A percentile compares a stretch with the other conserved stretches of the same genome.
Conservation (phyloP, 2,888 invertebrate genomes). For the Acheta domesticus region DNA sequence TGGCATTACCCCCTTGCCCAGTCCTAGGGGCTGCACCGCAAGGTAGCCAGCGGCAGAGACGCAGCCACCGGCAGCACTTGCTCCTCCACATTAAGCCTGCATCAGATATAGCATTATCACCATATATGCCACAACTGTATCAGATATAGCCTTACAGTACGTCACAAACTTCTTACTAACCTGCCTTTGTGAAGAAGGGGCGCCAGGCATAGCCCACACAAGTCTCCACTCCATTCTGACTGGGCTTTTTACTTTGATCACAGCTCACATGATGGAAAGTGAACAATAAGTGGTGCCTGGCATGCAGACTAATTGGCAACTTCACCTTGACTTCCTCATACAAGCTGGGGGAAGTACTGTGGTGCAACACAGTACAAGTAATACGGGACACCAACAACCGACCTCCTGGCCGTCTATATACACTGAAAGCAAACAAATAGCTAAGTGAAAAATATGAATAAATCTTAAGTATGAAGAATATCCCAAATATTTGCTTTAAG, state of each 20-base stretch:
- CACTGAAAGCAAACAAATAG: slow-evolving; percentile 53
- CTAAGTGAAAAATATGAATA: too few species aligned
- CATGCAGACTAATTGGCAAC: slow-evolving; percentile 78
- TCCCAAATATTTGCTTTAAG: too few species aligned
- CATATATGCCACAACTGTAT: too few species aligned
- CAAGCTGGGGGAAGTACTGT: slow-evolving; percentile 85
- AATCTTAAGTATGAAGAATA: neutral
- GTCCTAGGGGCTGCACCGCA: slow-evolving; percentile 81
- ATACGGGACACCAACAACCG: slow-evolving; percentile 61
- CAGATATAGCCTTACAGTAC: too few species aligned
- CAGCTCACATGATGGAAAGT: slow-evolving; percentile 95
- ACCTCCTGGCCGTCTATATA: slow-evolving; percentile 69
- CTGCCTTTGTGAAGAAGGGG: slow-evolving; percentile 78
- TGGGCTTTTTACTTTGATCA: slow-evolving; percentile 68
- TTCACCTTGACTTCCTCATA: slow-evolving; percentile 91
- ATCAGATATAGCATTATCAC: slow-evolving; percentile 32
- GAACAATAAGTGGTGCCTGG: slow-evolving; percentile 88
- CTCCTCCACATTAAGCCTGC: slow-evolving; percentile 75
- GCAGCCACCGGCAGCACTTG: slow-evolving; percentile 82
- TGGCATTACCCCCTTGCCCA: slow-evolving; percentile 79
- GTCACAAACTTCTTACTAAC: slow-evolving; percentile 42
- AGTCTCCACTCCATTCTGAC: slow-evolving; percentile 71
- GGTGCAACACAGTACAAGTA: slow-evolving; percentile 77
- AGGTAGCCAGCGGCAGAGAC: slow-evolving; percentile 87
- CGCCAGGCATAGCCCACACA: slow-evolving; percentile 92